phyloP scores from a whole-genome alignment of 2,113 vertebrate genomes.

The Conger conger region DNA sequence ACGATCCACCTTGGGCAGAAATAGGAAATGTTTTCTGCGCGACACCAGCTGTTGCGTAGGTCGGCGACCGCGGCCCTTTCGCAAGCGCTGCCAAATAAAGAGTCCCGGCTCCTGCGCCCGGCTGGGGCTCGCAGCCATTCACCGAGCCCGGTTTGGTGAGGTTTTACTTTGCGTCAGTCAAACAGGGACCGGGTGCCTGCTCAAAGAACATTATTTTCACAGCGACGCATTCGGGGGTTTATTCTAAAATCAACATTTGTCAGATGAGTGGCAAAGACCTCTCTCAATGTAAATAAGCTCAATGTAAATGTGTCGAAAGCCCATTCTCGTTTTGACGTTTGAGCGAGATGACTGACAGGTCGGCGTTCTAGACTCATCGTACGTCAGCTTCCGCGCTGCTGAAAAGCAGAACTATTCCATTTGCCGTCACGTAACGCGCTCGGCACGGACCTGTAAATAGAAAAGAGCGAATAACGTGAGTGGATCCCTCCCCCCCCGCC shows the following conservation, averaged over 20 bases:
- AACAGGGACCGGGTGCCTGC: slow-evolving; percentile 58
- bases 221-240: slow-evolving; percentile 55
- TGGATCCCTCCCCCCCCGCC: slow-evolving; percentile 48
- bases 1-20: slow-evolving; percentile 81
- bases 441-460: slow-evolving; percentile 54
- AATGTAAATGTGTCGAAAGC: slow-evolving; percentile 48
- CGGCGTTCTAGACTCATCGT: slow-evolving; percentile 55
- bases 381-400: slow-evolving; percentile 43
- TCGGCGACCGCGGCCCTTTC: slow-evolving; percentile 68
- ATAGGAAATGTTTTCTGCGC: slow-evolving; percentile 82
- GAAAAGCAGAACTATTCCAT: slow-evolving; percentile 60
- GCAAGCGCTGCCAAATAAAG: slow-evolving; percentile 73
- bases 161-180: slow-evolving; percentile 52
- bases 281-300: slow-evolving; percentile 25
- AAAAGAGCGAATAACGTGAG: slow-evolving; percentile 65
- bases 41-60: slow-evolving; percentile 81
- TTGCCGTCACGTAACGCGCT: slow-evolving; percentile 52
- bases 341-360: slow-evolving; percentile 55
- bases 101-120: slow-evolving; percentile 50
- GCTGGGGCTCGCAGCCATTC: slow-evolving; percentile 29
- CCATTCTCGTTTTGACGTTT: slow-evolving; percentile 34
- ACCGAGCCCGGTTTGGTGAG: slow-evolving; percentile 45
- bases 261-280: slow-evolving; percentile 52
- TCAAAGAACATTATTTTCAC: slow-evolving; percentile 68
- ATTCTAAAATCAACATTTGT: slow-evolving; percentile 71